These are phyloP conservation scores for Sycophaga agraensis DNA, from an alignment of 1,140 invertebrate species.

Conservation along the genomic window DNA sequence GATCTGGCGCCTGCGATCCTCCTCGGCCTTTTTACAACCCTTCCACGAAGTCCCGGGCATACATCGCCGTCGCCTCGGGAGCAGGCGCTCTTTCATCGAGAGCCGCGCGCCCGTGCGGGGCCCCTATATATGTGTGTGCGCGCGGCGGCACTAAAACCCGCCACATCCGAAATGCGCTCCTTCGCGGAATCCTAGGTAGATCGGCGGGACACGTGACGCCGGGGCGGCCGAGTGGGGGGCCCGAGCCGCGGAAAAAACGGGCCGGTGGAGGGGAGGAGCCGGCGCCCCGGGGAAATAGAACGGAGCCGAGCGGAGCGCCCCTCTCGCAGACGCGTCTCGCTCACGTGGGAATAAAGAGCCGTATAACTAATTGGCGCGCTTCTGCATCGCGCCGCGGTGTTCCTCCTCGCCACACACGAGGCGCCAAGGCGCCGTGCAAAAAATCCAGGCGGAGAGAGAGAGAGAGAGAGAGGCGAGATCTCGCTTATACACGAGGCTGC, in stretches of 20 bases:
- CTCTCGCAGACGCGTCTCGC: conserved; percentile 13
- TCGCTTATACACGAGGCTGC: too few species aligned
- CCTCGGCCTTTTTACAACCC: not conserved
- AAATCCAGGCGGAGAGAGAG: not conserved
- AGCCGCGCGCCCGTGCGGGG: too few species aligned
- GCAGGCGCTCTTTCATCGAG: too few species aligned
- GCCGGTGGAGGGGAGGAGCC: not conserved
- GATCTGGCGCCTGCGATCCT: not conserved
- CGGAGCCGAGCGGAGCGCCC: conserved; percentile 1
- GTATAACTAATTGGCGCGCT: conserved; percentile 29
- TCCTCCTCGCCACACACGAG: conserved; percentile 27
- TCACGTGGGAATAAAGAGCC: conserved; percentile 28
- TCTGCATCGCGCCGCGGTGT: conserved; percentile 6
- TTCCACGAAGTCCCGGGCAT: conserved; percentile 4
- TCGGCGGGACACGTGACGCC: not conserved
- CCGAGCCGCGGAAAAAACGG: conserved; percentile 3
- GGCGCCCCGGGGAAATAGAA: conserved; percentile 10
- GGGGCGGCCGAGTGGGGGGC: not conserved
- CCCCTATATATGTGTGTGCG: too few species aligned
- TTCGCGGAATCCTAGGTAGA: conserved; percentile 25
- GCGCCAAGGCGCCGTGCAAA: conserved; percentile 14
- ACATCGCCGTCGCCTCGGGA: not conserved
- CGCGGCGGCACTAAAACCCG: not conserved
- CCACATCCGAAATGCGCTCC: conserved; percentile 2
- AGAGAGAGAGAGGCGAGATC: not conserved